These are phyloP conservation scores for Plutella xylostella DNA, from an alignment of 2,888 invertebrate species.

Conservation along the genomic window DNA sequence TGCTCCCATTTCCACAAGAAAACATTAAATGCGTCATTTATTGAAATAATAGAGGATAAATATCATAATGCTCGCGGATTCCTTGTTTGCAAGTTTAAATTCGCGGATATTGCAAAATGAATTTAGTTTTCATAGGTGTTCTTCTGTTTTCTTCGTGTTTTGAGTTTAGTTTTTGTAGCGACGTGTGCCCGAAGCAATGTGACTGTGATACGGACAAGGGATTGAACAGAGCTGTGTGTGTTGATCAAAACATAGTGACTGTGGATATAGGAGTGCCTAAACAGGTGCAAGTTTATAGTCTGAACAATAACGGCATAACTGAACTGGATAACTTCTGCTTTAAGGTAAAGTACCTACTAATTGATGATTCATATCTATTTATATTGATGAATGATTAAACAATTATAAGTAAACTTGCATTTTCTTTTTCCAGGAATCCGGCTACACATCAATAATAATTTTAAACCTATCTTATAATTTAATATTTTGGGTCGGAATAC, in stretches of 20 bases:
- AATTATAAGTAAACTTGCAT: no score
- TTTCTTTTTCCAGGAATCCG: constrained; percentile 48
- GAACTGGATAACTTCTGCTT: constrained; percentile 72
- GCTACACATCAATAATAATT: constrained; percentile 54
- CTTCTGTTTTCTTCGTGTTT: constrained; percentile 12
- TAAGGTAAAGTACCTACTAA: constrained; percentile 54
- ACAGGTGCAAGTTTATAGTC: constrained; percentile 70
- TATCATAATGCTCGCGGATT: constrained; percentile 36
- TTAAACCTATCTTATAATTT: constrained; percentile 71
- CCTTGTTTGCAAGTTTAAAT: constrained; percentile 7
- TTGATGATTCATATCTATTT: not conserved
- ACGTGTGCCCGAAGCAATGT: constrained; percentile 65
- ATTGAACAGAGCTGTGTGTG: constrained; percentile 62
- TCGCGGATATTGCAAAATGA: constrained; percentile 24
- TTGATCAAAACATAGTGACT: constrained; percentile 68
- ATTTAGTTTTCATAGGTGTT: not conserved
- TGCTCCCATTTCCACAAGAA: constrained; percentile 33
- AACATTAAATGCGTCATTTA: constrained; percentile 25
- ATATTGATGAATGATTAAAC: no score
- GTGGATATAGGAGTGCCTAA: constrained; percentile 71
- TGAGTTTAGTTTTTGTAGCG: constrained; percentile 23
- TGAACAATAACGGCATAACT: constrained; percentile 73
- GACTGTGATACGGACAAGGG: constrained; percentile 63
- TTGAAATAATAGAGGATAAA: constrained; percentile 20
- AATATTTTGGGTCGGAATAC: constrained; percentile 72